Evolutionary conservation across 1,140 invertebrate genomes (phyloP).

Genomic region (Olivierus martensii): DNA sequence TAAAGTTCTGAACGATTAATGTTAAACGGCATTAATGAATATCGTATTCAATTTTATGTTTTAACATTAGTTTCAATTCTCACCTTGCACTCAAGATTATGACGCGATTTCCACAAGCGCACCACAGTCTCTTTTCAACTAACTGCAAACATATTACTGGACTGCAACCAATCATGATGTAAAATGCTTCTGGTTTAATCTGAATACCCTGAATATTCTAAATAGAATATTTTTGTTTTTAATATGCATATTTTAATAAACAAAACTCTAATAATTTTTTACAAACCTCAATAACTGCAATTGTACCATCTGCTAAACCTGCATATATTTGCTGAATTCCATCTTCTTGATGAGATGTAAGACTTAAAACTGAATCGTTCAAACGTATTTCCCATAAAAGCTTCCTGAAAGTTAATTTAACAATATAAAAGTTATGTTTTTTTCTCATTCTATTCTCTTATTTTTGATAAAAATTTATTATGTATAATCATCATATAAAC

Average conservation of each 20-base stretch:
- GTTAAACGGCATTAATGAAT: background rate
- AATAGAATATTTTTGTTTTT: no score
- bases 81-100: slow-evolving; percentile 35
- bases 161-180: slow-evolving; percentile 33
- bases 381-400: slow-evolving; percentile 34
- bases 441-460: no score
- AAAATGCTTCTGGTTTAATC: slow-evolving; percentile 29
- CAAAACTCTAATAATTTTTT: no score
- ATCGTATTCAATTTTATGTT: background rate
- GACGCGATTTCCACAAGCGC: slow-evolving; percentile 36
- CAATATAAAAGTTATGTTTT: no score
- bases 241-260: no score
- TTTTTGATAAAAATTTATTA: no score
- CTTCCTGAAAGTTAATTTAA: slow-evolving; percentile 22
- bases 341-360: slow-evolving; percentile 30
- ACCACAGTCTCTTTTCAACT: slow-evolving; percentile 33
- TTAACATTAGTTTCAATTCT: background rate
- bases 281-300: slow-evolving; percentile 36
- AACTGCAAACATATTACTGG: slow-evolving; percentile 32
- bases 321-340: slow-evolving; percentile 29
- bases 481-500: background rate
- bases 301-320: slow-evolving; percentile 36
- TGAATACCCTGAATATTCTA: slow-evolving; percentile 9
- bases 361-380: slow-evolving; percentile 34
- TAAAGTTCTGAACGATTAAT: slow-evolving; percentile 27